Conservation (phyloP, 2,113 vertebrate genomes). For the Talpa occidentalis region DNA sequence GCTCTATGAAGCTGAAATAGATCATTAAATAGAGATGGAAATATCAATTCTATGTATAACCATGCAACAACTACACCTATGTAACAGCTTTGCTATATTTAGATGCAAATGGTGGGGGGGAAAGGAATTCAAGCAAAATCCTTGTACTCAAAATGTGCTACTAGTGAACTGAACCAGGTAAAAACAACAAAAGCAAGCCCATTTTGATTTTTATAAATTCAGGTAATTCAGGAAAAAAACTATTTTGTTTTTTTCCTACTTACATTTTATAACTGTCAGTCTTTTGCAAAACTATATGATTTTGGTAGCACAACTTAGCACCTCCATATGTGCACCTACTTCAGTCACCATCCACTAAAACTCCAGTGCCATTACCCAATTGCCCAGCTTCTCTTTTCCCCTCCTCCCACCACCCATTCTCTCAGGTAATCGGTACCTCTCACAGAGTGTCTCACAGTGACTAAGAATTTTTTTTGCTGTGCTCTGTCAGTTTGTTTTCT, state of each 20-base stretch:
- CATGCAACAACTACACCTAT: background rate
- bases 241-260: background rate
- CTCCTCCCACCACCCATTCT: too few relatives aligned
- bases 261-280: too few relatives aligned
- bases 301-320: too few relatives aligned
- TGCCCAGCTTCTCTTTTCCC: too few relatives aligned
- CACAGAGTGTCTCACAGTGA: too few relatives aligned
- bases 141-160: background rate
- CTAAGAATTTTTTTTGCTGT: too few relatives aligned
- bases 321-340: too few relatives aligned
- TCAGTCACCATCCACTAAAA: too few relatives aligned
- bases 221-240: background rate
- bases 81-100: slow-evolving; percentile 35
- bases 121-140: background rate
- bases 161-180: background rate
- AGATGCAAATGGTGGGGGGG: background rate
- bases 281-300: too few relatives aligned
- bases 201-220: slow-evolving; percentile 9
- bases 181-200: background rate
- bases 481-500: too few relatives aligned
- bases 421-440: too few relatives aligned
- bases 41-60: slow-evolving; percentile 13
- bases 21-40: background rate
- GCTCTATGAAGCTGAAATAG: background rate
- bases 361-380: too few relatives aligned